Percentiles rank a stretch among this genome's conserved stretches.
phyloP scores from a whole-genome alignment of 2,797 vertebrate genomes.

The Danio choprae region DNA sequence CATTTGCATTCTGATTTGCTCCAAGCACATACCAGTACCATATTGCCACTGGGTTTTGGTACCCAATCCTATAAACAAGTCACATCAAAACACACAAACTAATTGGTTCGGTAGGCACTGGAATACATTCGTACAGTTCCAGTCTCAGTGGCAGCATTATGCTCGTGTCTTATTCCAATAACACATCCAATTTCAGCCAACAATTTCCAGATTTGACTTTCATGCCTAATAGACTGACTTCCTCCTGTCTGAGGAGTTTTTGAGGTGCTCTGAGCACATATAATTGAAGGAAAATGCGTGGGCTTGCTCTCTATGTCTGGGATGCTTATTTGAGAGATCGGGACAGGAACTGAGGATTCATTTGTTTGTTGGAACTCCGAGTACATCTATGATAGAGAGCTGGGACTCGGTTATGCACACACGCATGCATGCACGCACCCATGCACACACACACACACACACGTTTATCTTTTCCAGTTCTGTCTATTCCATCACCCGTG shows the following conservation, averaged over 20 bases:
- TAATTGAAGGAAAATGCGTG: conserved; percentile 12
- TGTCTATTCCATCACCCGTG: not conserved
- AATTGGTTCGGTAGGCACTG: too few species aligned
- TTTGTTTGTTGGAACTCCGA: conserved; percentile 26
- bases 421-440: too few species aligned
- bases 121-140: not conserved
- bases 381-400: not conserved
- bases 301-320: not conserved
- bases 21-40: too few species aligned
- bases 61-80: too few species aligned
- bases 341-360: conserved; percentile 8
- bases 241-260: conserved; percentile 6
- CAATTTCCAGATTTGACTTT: conserved; percentile 14
- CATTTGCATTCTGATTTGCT: too few species aligned
- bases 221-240: not conserved
- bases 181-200: conserved; percentile 10
- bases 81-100: too few species aligned
- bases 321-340: conserved; percentile 7
- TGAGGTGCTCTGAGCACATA: not conserved
- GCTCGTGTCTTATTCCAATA: not conserved
- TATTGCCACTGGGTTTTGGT: too few species aligned
- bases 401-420: not conserved
- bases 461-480: not conserved
- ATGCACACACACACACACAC: conserved; percentile 6
- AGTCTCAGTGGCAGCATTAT: not conserved